These are phyloP conservation scores for Ecliptopera silaceata DNA, from an alignment of 2,888 invertebrate genomes.

Conservation along the genomic window DNA sequence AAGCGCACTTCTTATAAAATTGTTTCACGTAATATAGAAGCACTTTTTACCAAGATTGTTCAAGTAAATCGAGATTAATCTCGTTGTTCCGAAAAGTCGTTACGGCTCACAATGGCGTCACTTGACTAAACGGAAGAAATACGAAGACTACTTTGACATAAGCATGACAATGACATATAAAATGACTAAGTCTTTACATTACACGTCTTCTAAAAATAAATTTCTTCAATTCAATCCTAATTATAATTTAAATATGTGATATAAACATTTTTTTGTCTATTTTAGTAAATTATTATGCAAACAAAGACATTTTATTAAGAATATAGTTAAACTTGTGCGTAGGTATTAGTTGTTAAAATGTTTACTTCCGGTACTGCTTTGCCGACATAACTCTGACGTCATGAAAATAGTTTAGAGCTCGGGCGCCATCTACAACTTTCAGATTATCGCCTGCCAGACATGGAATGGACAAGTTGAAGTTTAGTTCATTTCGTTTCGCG, in stretches of 20 bases:
- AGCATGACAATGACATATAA: constrained; percentile 49
- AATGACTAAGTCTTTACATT: constrained; percentile 50
- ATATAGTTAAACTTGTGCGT: not conserved
- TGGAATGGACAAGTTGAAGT: constrained; percentile 68
- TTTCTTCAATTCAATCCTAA: not conserved
- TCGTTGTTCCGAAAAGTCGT: constrained; percentile 86
- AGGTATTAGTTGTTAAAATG: not conserved
- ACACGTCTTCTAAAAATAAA: constrained; percentile 17
- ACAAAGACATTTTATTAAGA: not conserved
- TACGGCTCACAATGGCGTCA: constrained; percentile 94
- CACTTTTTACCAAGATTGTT: constrained; percentile 84
- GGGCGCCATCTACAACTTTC: constrained; percentile 67
- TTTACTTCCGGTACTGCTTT: constrained; percentile 49
- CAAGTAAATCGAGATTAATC: constrained; percentile 87
- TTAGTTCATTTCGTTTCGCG: constrained; percentile 82
- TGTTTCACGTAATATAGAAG: constrained; percentile 52
- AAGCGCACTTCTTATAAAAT: constrained; percentile 76
- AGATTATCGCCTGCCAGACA: constrained; percentile 49
- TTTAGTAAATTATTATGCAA: too few species aligned
- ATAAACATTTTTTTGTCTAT: too few species aligned
- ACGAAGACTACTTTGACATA: constrained; percentile 44
- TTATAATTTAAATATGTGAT: too few species aligned
- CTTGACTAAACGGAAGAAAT: constrained; percentile 78
- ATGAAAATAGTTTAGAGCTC: constrained; percentile 41
- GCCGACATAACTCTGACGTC: constrained; percentile 66